A percentile compares a stretch with the other conserved stretches of the same genome.
These are phyloP conservation scores for Ophioninae sp. DNA, from an alignment of 2,888 invertebrate genomes.

Conservation along the genomic window DNA sequence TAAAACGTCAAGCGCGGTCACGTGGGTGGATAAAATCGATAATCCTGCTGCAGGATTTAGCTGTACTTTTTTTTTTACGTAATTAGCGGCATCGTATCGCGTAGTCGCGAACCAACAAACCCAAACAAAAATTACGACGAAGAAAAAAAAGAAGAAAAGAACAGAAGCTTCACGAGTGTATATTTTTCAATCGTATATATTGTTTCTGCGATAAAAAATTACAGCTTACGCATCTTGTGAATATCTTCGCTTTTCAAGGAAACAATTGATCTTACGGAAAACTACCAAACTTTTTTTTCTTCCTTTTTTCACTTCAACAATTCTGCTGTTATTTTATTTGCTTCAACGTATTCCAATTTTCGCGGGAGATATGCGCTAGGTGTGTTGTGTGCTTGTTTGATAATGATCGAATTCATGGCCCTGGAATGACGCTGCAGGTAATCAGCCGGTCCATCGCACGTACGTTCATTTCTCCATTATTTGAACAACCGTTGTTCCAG, in stretches of 20 bases:
- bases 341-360: constrained; percentile 15
- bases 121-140: neutral
- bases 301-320: neutral
- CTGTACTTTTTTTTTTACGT: constrained; percentile 13
- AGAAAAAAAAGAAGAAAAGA: constrained; percentile 1
- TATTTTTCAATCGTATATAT: constrained; percentile 56
- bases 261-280: constrained; percentile 40
- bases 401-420: constrained; percentile 38
- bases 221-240: constrained; percentile 58
- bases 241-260: constrained; percentile 33
- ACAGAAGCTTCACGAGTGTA: neutral
- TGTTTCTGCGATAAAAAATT: constrained; percentile 63
- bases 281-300: constrained; percentile 22
- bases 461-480: constrained; percentile 16
- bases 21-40: constrained; percentile 48
- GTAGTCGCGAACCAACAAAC: constrained; percentile 1
- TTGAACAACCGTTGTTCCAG: constrained; percentile 30
- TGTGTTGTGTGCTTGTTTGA: constrained; percentile 36
- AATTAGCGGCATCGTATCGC: neutral
- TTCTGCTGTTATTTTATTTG: neutral
- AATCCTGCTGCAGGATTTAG: constrained; percentile 56
- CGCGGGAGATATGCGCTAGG: constrained; percentile 21
- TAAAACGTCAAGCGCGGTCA: neutral
- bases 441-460: constrained; percentile 19
- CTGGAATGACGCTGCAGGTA: constrained; percentile 34